Base-by-base conservation (phyloP, 2,797 vertebrate genomes). In the Serranus cabrilla region DNA sequence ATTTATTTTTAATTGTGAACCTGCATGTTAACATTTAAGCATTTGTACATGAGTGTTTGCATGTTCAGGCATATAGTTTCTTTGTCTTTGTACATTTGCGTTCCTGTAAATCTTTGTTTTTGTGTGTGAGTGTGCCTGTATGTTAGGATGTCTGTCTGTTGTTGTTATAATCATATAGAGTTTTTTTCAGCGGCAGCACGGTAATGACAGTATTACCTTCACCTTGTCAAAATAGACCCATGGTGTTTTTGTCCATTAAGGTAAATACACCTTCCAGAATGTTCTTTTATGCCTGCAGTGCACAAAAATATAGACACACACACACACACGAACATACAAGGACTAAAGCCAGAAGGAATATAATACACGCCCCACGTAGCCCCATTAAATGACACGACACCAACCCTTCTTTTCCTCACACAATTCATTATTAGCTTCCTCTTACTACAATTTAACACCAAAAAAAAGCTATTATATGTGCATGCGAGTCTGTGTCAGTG, bases 171-270 rank as follows among this genome's bases (percentile, higher is more conserved):
- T 78, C 78, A 55, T 84, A 69, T 40, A 25, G 51, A 71, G 80
- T 77, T 78, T 82, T 90, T 89, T 27, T 88, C 67, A 69, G 72
- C 82, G 43, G 46, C 43, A 71, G 74, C 73, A 62, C 78, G 39
- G 76, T 88, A 87, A 89, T 90, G 73, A 81, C 46, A 71, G 78
- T 45, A 78, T 85, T 86, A 82, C 73, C 60, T 55, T 59, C 78
- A 82, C 81, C 70, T 69, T 83, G 73, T 76, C 81, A 71, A 86
- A 91, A 87, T 80, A 76, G 71, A 71, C 64, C 61, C 68, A 59
- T 34, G 40, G 65, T 80, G 81, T 62, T 89, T 80, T 86, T 78
- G 40, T 46, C 88, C 79, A 89, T 92, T 87, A 87, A 50, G 55
- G 83, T 84, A 89, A 91, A 90, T 75, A 78, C 59, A 79, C 71